phyloP scores from a whole-genome alignment of 2,888 invertebrate species.

The Mesochorus sp. region DNA sequence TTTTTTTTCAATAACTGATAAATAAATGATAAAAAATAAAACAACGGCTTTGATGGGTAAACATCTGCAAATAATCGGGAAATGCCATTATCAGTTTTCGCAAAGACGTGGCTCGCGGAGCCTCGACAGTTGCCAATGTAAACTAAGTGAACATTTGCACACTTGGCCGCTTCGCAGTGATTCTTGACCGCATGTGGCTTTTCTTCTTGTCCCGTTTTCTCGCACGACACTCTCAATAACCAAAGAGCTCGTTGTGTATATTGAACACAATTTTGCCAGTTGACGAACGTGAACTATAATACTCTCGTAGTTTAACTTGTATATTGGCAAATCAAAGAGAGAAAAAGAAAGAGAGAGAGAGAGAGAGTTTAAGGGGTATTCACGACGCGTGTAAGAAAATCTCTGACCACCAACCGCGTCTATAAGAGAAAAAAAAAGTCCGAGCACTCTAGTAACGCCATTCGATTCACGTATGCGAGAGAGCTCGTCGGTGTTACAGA shows the following conservation, averaged over 20 bases:
- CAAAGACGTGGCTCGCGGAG: constrained; percentile 19
- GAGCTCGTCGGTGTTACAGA: constrained; percentile 45
- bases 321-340: no score
- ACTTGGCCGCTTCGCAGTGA: constrained; percentile 6
- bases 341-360: no score
- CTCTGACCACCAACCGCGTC: constrained; percentile 31
- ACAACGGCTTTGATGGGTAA: neutral
- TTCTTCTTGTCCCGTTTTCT: neutral
- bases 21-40: constrained; percentile 5
- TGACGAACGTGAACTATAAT: neutral
- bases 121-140: constrained; percentile 51
- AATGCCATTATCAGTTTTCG: constrained; percentile 44
- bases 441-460: constrained; percentile 13
- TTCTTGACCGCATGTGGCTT: neutral
- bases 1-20: no score
- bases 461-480: constrained; percentile 50
- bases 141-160: constrained; percentile 43
- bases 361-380: constrained; percentile 24
- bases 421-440: neutral
- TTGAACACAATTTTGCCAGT: constrained; percentile 40
- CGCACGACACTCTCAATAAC: constrained; percentile 52
- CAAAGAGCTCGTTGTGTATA: constrained; percentile 24
- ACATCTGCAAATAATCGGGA: constrained; percentile 55
- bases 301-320: no score
- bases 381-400: constrained; percentile 16